A percentile compares a stretch with the other conserved stretches of the same genome.
phyloP scores from a whole-genome alignment of 2,113 vertebrate species.

The Macquaria australasica region DNA sequence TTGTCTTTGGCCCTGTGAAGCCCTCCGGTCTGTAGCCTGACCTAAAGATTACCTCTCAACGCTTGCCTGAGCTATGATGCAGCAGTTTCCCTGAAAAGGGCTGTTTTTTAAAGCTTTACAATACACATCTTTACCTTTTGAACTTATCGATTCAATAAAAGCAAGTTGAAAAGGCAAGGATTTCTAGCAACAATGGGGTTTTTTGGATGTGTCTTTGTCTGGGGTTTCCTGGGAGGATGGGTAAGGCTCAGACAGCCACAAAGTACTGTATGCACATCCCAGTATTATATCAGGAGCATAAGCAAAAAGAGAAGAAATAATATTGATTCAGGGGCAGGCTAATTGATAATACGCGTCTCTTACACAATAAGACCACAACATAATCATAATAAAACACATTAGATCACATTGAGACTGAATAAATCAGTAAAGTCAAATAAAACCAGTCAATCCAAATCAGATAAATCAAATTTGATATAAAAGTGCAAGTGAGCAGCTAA shows the following conservation, averaged over 20 bases:
- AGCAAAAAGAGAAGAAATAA: background rate
- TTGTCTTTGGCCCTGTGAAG: slow-evolving; percentile 44
- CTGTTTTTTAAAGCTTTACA: slow-evolving; percentile 14
- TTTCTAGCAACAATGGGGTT: background rate
- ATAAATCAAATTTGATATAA: too few species aligned
- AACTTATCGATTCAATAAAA: slow-evolving; percentile 27
- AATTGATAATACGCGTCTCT: background rate
- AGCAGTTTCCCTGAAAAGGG: background rate
- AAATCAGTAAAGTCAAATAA: too few species aligned
- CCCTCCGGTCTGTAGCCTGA: slow-evolving; percentile 28
- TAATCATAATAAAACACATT: too few species aligned
- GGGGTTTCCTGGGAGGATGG: background rate
- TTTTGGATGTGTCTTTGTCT: background rate
- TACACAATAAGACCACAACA: too few species aligned
- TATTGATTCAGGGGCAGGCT: background rate
- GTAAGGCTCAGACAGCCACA: background rate
- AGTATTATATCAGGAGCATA: background rate
- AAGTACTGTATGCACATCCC: background rate
- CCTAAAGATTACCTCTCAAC: slow-evolving; percentile 33
- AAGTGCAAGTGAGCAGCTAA: background rate
- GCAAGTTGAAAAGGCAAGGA: background rate
- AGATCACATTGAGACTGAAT: too few species aligned
- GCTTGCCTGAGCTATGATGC: background rate
- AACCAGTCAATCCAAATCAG: too few species aligned
- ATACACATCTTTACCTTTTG: slow-evolving; percentile 9